Evolutionary conservation across 2,888 invertebrate species (phyloP), one percentile per base, ranked within the genome.

Genomic region (Athalia rosae): DNA sequence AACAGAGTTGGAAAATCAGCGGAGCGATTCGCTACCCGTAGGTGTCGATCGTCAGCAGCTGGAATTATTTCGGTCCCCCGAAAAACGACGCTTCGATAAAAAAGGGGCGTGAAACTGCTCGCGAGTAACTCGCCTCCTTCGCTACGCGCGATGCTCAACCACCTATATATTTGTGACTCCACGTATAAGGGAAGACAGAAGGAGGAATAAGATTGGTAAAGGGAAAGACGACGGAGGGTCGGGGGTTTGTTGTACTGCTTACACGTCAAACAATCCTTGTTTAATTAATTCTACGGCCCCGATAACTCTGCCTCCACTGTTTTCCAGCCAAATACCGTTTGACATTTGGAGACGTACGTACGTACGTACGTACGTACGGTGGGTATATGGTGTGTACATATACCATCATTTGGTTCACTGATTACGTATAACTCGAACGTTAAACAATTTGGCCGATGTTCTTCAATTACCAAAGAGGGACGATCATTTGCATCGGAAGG

Each of bases 221-320:
- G 80, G 78, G 79, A 76, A 78, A 59, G 58, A 47, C 6, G 73
- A 9, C 47, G 56, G 76, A 62, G 62, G 61, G 74, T 59, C 15
- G 78, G 76, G 43, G 66, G 79, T 76, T 77, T 73, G 77, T 77
- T 77, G 66, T 71, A 74, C 79, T 79, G 76, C 80, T 83, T 79
- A 81, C 79, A 79, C 78, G 80, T 81, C 81, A 79, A 81, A 79
- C 79, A 80, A 83, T 82, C 79, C 79, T 74, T 78, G 81, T 81
- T 82, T 83, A 83, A 83, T 83, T 83, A 83, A 83, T 82, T 83
- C 79, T 78, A 80, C 79, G 77, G 63, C 28, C 78, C 74, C 76
- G 78, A 78, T 78, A 74, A 73, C 76, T 71, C 78, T 48, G 63
- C 74, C 48, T n/a, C 74, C 61, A 15, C 28, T 61, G 74, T 78